A percentile compares a stretch with the other conserved stretches of the same genome.
Conservation (phyloP, 1,140 invertebrate species). For the Bombus difficillimus region DNA sequence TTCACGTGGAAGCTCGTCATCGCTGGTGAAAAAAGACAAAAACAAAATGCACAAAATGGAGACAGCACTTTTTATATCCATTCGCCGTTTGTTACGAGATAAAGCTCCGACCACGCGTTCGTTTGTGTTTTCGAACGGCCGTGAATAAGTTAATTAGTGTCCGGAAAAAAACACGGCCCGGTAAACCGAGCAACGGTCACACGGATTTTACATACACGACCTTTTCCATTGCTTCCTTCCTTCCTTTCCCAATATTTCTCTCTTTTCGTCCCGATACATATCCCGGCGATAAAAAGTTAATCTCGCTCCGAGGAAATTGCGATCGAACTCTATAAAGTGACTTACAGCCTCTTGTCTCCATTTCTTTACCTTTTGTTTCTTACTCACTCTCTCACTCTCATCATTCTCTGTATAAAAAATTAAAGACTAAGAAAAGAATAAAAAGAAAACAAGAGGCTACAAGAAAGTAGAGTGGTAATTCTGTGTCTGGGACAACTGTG, state of each 20-base stretch:
- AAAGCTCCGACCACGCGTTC: neutral
- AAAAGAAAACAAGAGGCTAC: no score
- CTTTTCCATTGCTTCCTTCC: neutral
- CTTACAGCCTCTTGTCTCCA: neutral
- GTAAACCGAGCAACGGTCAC: neutral
- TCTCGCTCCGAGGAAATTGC: slow-evolving; percentile 21
- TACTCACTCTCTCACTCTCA: no score
- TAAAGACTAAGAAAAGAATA: no score
- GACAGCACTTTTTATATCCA: neutral
- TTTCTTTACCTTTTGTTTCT: no score
- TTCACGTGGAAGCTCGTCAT: neutral
- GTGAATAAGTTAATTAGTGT: slow-evolving; percentile 47
- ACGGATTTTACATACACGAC: slow-evolving; percentile 19
- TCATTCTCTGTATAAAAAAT: no score
- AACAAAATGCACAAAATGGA: neutral
- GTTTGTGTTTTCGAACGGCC: slow-evolving; percentile 32
- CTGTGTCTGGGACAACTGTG: no score
- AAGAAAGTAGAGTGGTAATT: no score
- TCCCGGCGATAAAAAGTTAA: slow-evolving; percentile 38
- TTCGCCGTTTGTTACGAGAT: neutral
- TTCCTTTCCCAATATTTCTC: no score
- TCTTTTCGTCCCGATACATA: slow-evolving; percentile 6
- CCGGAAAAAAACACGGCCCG: neutral
- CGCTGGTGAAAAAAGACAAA: neutral
- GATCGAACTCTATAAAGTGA: neutral